phyloP scores from a whole-genome alignment of 2,797 vertebrate species.

The Uromys caudimaculatus region DNA sequence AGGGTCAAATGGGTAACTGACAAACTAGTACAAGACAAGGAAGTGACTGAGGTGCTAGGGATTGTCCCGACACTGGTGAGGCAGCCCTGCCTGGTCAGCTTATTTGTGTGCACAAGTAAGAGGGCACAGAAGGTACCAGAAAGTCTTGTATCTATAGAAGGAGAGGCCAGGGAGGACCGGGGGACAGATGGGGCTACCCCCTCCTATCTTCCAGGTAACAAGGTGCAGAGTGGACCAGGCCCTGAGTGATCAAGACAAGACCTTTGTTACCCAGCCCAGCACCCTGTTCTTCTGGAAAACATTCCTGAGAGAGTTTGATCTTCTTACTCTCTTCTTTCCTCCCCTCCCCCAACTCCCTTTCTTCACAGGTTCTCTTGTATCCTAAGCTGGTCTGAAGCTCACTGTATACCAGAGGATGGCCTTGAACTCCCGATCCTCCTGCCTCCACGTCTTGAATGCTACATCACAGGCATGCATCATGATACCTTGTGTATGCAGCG shows the following conservation, averaged over 20 bases:
- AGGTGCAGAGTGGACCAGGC: not conserved
- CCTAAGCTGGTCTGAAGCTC: not conserved
- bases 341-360: no score
- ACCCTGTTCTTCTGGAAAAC: not conserved
- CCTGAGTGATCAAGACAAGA: not conserved
- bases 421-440: not conserved
- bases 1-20: not conserved
- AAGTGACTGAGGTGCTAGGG: conserved; percentile 24
- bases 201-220: not conserved
- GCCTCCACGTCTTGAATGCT: not conserved
- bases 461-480: not conserved
- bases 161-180: conserved; percentile 1
- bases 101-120: not conserved
- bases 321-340: not conserved
- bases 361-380: not conserved
- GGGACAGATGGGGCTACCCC: not conserved
- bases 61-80: not conserved
- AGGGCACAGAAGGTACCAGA: conserved; percentile 43
- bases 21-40: not conserved
- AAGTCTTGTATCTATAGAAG: conserved; percentile 64
- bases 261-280: not conserved
- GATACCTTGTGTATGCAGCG: not conserved
- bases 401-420: not conserved
- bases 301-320: not conserved
- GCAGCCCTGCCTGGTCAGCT: not conserved